Base-by-base conservation (phyloP, 2,888 invertebrate species). In the Boloria selene region DNA sequence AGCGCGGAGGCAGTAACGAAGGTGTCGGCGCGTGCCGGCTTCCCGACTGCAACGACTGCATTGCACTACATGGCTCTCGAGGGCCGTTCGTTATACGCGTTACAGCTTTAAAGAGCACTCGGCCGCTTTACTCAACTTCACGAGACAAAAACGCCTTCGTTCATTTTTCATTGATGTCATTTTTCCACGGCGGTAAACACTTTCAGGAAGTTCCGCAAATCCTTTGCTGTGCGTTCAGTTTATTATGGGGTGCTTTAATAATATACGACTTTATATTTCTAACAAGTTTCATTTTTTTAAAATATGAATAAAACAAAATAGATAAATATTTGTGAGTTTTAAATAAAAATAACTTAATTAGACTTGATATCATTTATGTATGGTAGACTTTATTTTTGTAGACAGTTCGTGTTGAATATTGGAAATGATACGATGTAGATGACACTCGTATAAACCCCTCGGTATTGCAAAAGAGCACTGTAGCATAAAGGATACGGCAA, bases 31-130 rank as follows among this genome's bases (percentile, higher is more conserved):
- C 85, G 85, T 83, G 86, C 84, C 81, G 80, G 73, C 79, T 75
- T 80, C 74, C 79, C 77, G 70, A 71, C 72, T 70, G 71, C 79
- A 77, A 75, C 80, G 64, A 71, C 71, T 74, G 72, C 72, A 71
- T 68, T 78, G 77, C 80, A 79, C 75, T 78, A 77, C 74, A 74
- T 79, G 77, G 81, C 80, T 79, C 84, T 87, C 82, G 80, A 87
- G 85, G 78, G 82, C 75, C 85, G 85, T 88, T 90, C 87, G 88
- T 88, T 90, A 89, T 85, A 82, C 84, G 85, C 85, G 83, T 85
- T 84, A 85, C 83, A 83, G 85, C 84, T 83, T 76, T 82, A 75
- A 80, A 90, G 90, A 82, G 88, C 87, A 79, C 88, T 89, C 83
- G 77, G 77, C 82, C 79, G 81, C 82, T 80, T 83, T 81, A 80